phyloP scores from a whole-genome alignment of 2,113 vertebrate species.

The Phyllopteryx taeniolatus region DNA sequence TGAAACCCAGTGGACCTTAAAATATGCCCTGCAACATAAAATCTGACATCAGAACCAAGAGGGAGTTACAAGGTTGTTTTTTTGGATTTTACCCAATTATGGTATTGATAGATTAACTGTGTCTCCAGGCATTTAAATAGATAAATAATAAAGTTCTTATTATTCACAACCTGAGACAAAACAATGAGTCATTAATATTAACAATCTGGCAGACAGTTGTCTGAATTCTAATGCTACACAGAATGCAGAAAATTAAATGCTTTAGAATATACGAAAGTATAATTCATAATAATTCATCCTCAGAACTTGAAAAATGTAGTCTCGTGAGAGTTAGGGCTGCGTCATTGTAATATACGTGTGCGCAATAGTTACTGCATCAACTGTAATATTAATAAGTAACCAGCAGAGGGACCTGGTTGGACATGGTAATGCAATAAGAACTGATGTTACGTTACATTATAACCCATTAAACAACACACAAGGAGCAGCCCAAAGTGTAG shows the following conservation, averaged over 20 bases:
- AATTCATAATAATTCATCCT: not conserved
- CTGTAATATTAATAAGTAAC: too few species aligned
- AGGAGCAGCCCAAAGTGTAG: too few species aligned
- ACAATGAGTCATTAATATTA: not conserved
- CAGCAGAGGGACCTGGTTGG: too few species aligned
- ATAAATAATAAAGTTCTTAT: not conserved
- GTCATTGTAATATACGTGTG: too few species aligned
- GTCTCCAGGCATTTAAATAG: conserved; percentile 23
- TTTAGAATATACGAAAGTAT: not conserved
- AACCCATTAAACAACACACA: too few species aligned
- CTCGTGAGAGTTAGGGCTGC: too few species aligned
- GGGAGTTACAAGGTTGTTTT: conserved; percentile 32
- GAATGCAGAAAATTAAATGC: not conserved
- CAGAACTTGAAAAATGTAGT: too few species aligned
- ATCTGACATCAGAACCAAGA: conserved; percentile 38
- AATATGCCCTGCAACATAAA: conserved; percentile 47
- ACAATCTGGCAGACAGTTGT: not conserved
- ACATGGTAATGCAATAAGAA: too few species aligned
- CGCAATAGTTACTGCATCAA: too few species aligned
- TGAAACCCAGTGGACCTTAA: conserved; percentile 45
- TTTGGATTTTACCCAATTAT: conserved; percentile 34
- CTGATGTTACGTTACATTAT: too few species aligned
- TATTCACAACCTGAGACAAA: not conserved
- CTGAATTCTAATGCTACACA: not conserved
- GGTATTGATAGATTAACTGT: conserved; percentile 24